Percentiles rank a stretch among this genome's conserved stretches.
Conservation (phyloP, 2,797 vertebrate species). For the Orestias chungarensis region DNA sequence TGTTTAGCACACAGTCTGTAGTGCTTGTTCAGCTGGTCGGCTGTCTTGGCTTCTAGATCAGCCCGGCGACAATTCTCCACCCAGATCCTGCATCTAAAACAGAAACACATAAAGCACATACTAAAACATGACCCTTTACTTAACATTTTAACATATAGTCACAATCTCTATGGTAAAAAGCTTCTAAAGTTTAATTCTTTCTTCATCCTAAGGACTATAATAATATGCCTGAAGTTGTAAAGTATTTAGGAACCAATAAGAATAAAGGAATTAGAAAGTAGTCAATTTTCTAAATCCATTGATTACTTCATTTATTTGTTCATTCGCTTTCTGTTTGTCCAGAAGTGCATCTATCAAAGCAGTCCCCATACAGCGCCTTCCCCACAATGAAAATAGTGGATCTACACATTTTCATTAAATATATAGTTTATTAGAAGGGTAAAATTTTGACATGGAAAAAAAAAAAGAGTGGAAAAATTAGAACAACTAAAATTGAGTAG, state of each 20-base stretch:
- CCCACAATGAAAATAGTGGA: too few relatives aligned
- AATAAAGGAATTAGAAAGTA: not conserved
- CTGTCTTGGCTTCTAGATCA: conserved; percentile 95
- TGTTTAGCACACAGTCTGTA: conserved; percentile 97
- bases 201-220: not conserved
- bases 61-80: conserved; percentile 98
- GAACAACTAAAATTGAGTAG: too few relatives aligned
- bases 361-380: not conserved
- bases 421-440: not conserved
- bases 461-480: not conserved
- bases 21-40: conserved; percentile 97
- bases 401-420: too few relatives aligned
- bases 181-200: not conserved
- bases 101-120: not conserved
- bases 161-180: not conserved
- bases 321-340: not conserved
- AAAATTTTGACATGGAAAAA: not conserved
- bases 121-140: not conserved
- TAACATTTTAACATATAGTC: not conserved
- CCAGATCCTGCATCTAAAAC: conserved; percentile 92
- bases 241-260: not conserved
- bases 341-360: not conserved
- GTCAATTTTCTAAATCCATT: not conserved
- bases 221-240: not conserved
- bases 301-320: not conserved